A percentile compares a stretch with the other conserved stretches of the same genome.
Evolutionary conservation across 2,888 invertebrate species (phyloP).

Genomic region (Athalia circularis): DNA sequence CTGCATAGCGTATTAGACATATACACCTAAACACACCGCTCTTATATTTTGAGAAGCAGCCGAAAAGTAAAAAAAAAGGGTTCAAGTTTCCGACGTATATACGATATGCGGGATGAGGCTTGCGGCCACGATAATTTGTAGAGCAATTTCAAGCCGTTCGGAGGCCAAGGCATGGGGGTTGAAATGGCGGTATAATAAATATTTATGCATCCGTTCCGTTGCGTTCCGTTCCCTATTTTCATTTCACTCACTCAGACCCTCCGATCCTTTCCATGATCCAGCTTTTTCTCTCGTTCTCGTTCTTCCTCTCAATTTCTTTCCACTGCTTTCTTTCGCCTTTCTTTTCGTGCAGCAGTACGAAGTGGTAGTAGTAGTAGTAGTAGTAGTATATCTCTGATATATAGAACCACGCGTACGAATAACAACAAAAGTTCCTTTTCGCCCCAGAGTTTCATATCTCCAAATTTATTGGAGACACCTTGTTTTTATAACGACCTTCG

Average conservation of each 20-base stretch:
- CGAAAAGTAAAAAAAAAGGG: background rate
- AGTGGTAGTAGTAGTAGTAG: no score
- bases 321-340: background rate
- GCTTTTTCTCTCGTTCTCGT: background rate
- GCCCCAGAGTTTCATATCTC: constrained; percentile 23
- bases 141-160: constrained; percentile 31
- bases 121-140: constrained; percentile 13
- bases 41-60: background rate
- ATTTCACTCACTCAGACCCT: background rate
- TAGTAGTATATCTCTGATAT: no score
- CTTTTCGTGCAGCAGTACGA: background rate
- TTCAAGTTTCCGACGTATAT: background rate
- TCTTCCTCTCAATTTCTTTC: background rate
- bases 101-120: background rate
- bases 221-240: background rate
- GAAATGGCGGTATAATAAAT: constrained; percentile 29
- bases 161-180: constrained; percentile 16
- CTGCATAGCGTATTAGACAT: constrained; percentile 2
- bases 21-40: no score
- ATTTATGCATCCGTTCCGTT: background rate
- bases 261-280: background rate
- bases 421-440: constrained; percentile 25
- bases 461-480: constrained; percentile 40
- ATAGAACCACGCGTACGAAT: background rate
- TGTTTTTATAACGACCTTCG: constrained; percentile 38